Percentiles rank a stretch among this genome's conserved stretches.
Conservation (phyloP, 2,888 invertebrate species). For the Dioctria rufipes region DNA sequence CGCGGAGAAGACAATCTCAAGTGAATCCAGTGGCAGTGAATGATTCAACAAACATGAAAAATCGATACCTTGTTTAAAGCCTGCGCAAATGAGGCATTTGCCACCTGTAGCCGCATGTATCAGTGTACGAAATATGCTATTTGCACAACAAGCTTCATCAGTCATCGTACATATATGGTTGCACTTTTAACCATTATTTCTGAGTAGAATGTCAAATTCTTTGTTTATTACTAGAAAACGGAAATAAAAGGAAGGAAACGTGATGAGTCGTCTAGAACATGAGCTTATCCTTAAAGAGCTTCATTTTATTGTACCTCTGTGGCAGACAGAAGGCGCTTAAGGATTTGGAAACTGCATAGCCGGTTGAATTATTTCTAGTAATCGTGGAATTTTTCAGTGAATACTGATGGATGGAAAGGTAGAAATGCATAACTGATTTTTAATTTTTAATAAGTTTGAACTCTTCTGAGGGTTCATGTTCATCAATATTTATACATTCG, state of each 20-base stretch:
- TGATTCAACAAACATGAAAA: conserved; percentile 63
- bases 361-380: background rate
- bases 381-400: no score
- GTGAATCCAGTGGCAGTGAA: conserved; percentile 60
- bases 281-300: background rate
- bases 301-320: background rate
- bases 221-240: conserved; percentile 8
- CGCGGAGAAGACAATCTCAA: conserved; percentile 56
- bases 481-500: no score
- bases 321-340: background rate
- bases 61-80: conserved; percentile 60
- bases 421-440: no score
- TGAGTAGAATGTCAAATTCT: background rate
- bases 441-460: no score
- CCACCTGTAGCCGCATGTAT: conserved; percentile 45
- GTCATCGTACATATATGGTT: background rate
- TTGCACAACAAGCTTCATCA: background rate
- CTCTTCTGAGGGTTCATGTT: no score
- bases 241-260: conserved; percentile 15
- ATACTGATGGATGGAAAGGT: no score
- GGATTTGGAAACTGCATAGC: background rate
- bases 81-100: conserved; percentile 6
- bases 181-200: background rate
- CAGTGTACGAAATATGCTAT: conserved; percentile 21
- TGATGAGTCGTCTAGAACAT: conserved; percentile 4